Percentiles rank a stretch among this genome's conserved stretches.
These are phyloP conservation scores for Limnothrissa miodon DNA, from an alignment of 2,113 vertebrate species.

Conservation along the genomic window DNA sequence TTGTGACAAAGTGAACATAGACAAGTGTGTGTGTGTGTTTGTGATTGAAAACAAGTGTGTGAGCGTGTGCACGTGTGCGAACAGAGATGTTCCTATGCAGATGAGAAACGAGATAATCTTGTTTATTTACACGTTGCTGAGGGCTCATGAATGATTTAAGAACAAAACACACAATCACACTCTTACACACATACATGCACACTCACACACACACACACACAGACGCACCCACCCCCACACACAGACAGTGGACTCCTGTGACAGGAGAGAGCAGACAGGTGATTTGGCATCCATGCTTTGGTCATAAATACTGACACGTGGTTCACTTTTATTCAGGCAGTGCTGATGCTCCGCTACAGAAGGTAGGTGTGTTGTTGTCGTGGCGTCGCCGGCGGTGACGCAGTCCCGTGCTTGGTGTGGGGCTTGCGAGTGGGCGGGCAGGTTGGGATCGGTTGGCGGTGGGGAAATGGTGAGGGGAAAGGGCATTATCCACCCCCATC, in stretches of 20 bases:
- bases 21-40: slow-evolving; percentile 23
- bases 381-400: slow-evolving; percentile 81
- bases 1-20: not conserved
- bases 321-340: slow-evolving; percentile 67
- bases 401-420: slow-evolving; percentile 82
- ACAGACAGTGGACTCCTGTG: slow-evolving; percentile 42
- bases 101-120: slow-evolving; percentile 7
- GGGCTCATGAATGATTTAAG: slow-evolving; percentile 52
- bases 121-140: slow-evolving; percentile 15
- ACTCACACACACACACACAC: slow-evolving; percentile 29
- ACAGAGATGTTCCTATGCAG: slow-evolving; percentile 12
- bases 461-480: slow-evolving; percentile 50
- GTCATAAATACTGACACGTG: slow-evolving; percentile 91
- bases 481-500: not conserved
- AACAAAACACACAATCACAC: not conserved
- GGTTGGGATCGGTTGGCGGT: slow-evolving; percentile 38
- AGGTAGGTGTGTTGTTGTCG: slow-evolving; percentile 99
- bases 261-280: slow-evolving; percentile 10
- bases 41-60: too few relatives aligned
- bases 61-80: slow-evolving; percentile 5
- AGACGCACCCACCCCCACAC: slow-evolving; percentile 45
- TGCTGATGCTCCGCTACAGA: slow-evolving; percentile 59
- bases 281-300: slow-evolving; percentile 99
- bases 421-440: slow-evolving; percentile 28
- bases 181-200: not conserved